Base-by-base conservation (phyloP, 23 tunicate species). In the Botrylloides violaceus region DNA sequence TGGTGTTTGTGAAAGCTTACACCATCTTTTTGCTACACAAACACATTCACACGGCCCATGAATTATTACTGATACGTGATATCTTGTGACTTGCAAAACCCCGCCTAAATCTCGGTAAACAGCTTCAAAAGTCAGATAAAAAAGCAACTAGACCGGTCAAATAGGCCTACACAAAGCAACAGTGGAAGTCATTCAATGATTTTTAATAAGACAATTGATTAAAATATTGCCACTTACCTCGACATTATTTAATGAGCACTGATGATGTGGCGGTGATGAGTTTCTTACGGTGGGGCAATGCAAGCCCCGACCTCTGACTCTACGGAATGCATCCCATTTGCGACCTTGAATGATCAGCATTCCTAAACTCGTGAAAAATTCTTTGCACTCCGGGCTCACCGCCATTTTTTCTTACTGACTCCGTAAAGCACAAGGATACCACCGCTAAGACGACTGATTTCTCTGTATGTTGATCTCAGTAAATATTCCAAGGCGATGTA, bases 271-370 rank as follows among this genome's bases (percentile, higher is more conserved):
- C 18, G 74, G 58, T 22, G 74, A 2, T 23, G 29, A 37, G 24
- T 68, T 68, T 0, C 58, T 36, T 18, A 68, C 58, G 18, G 74
- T 43, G 18, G 74, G 74, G n/a, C 74, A 68, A 26, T 68, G 74
- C 43, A 68, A 36, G 25, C 58, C 74, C 6, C 74, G 56, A 18
- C 74, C 58, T 43, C 74, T 68, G 7, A 36, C 21, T 23, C 58
- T n/a, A 4, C 74, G 56, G 58, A 34, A 68, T 24, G 58, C 58
- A 68, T 68, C 74, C 74, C 74, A 68, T 26, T 68, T 68, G 5
- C 74, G 57, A 27, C 74, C 74, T 43, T 68, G 74, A 18, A 68
- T 68, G 26, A 68, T 68, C 74, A 68, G 57, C 74, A 68, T 68
- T 68, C 74, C 74, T 22, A 68, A 63, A 33, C 70, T 63, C 9